Evolutionary conservation across 2,113 vertebrate species (phyloP), one percentile per base, ranked within the genome.

Genomic region (Gorsachius goisagi): DNA sequence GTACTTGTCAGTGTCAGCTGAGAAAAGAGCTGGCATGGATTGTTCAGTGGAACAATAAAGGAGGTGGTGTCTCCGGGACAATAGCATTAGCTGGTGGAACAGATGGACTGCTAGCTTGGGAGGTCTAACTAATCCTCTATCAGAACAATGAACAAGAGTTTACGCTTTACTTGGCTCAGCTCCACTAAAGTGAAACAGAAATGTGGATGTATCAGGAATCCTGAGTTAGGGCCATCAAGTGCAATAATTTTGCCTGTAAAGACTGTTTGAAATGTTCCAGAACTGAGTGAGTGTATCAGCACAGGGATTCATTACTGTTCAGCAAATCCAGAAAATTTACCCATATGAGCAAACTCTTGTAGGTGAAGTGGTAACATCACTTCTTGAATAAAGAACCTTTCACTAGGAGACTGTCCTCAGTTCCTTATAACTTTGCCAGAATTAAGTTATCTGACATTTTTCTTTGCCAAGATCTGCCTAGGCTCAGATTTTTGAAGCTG

Each of bases 1-100:
- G 95, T 93, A 89, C 93, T 96, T 95, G 94, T 95, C 94, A 96
- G 92, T 95, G 92, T 95, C 95, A 95, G 94, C 82, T 73, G 89
- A 93, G 93, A 91, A 92, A 81, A 95, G 83, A 93, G 72, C 89
- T 96, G 96, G 93, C 93, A 66, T 89, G 84, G 63, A 93, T 85
- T 95, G 84, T 92, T 93, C 1, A 0, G 71, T 79, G 58, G 84
- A 97, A 97, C 97, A 97, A 97, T 95, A 83, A 73, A 91, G 80
- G 96, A 95, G 95, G 97, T 96, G 92, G 96, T 94, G 89, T 96
- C 95, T 75, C 68, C 3, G 56, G 91, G 90, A 96, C 93, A 93
- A 97, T 92, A 93, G 93, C 85, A 72, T 91, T 97, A 94, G 88
- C 88, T 94, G 81, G 76, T 49, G 15, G 81, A 96, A 93, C 96